Evolutionary conservation across 2,797 vertebrate genomes (phyloP).

Genomic region (Mormyrus proboscirostris): DNA sequence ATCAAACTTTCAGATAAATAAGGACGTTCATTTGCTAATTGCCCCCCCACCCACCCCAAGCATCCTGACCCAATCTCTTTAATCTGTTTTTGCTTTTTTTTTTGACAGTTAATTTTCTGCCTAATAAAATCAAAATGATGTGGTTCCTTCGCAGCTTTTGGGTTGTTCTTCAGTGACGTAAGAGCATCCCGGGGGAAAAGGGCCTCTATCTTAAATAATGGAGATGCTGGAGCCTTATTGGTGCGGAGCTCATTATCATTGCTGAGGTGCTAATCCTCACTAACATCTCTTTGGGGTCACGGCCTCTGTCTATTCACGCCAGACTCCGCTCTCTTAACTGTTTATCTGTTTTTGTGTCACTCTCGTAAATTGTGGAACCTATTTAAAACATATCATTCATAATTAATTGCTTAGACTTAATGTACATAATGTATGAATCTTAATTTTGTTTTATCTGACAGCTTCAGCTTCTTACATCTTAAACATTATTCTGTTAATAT

Average conservation of each 20-base stretch:
- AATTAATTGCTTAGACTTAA: neutral
- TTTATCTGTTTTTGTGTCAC: neutral
- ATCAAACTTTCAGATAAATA: neutral
- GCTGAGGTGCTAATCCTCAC: neutral
- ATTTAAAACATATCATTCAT: neutral
- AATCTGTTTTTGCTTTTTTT: neutral
- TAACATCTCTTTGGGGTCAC: neutral
- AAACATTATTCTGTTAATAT: neutral
- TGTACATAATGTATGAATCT: neutral
- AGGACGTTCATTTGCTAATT: neutral
- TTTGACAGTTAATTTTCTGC: constrained; percentile 15
- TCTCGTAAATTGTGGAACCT: neutral
- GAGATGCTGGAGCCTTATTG: neutral
- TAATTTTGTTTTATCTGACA: neutral
- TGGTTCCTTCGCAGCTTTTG: neutral
- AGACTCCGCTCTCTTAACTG: neutral
- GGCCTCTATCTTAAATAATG: neutral
- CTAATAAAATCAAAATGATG: constrained; percentile 7
- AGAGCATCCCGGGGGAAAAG: neutral
- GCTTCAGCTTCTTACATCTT: neutral
- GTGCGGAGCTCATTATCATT: neutral
- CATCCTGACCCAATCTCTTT: neutral
- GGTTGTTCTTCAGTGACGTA: neutral
- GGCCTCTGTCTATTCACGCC: neutral
- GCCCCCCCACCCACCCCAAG: neutral